Base-by-base conservation (phyloP, 2,113 vertebrate genomes). In the Leptocoma aspasia region DNA sequence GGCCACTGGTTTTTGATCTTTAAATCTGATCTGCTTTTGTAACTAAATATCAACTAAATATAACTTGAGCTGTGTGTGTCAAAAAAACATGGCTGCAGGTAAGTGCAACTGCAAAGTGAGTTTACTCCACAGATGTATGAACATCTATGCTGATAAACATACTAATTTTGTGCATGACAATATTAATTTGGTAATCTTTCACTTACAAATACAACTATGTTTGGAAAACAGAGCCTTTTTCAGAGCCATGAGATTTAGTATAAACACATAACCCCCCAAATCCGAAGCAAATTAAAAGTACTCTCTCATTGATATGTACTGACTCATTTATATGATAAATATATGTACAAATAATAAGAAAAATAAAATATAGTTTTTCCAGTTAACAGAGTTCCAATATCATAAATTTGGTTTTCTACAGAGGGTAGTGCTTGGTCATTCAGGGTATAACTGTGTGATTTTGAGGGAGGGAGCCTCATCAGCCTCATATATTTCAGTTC, bases 401-500 rank as follows among this genome's bases (percentile, higher is more conserved):
- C 5, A 63, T 61, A 69, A 79, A 61, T 6, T 69, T 30, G 45
- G 3, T 50, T 90, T 93, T 54, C 16, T 45, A 39, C 5, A 59
- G 26, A 78, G 3, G 2, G 7, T 35, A 57, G 9, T 59, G 27
- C 26, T 80, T 77, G 22, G 11, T 61, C 21, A 53, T 75, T 79
- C 22, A 63, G 13, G 3, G 13, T 56, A 50, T 27, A 72, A 69
- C 3, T 50, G 3, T 61, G 57, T 72, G 7, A 24, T 60, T 60
- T 37, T 10, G 2, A 8, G 7, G 6, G 3, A 3, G 3, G 52
- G 33, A 61, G 7, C 21, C n/a, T 33, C 10, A 49, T 3, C 1
- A 2, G 9, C 13, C 57, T 63, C 59, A 21, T 6, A 39, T 7
- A 16, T 84, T 16, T 64, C 19, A 49, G 24, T 5, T 59, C 9